These are phyloP conservation scores for Martes flavigula DNA, from an alignment of 2,797 vertebrate species.

Conservation along the genomic window DNA sequence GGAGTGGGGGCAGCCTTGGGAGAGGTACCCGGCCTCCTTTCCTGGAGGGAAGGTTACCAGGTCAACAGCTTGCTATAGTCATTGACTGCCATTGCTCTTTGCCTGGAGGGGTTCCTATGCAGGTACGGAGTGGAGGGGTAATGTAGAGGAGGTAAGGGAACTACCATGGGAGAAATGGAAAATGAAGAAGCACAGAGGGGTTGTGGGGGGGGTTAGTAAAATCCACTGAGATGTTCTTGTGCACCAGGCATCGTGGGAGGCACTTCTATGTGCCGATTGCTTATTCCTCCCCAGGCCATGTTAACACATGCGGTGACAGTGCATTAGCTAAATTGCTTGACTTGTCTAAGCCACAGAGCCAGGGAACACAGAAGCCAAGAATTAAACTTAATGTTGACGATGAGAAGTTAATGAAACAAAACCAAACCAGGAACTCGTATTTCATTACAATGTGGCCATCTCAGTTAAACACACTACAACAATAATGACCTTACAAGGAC, in stretches of 20 bases:
- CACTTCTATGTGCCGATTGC: too few relatives aligned
- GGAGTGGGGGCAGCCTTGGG: not conserved
- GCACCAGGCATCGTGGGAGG: not conserved
- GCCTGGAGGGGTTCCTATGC: not conserved
- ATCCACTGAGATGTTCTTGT: not conserved
- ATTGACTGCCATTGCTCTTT: not conserved
- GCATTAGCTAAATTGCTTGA: not conserved
- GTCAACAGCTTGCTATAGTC: not conserved
- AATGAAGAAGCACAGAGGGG: not conserved
- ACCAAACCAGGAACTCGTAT: not conserved
- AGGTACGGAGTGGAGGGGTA: not conserved
- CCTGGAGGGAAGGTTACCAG: not conserved
- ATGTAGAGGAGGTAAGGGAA: not conserved
- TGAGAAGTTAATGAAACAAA: not conserved
- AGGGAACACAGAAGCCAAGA: not conserved
- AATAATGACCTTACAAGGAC: not conserved
- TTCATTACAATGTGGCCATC: not conserved
- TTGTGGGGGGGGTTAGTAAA: not conserved
- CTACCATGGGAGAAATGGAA: not conserved
- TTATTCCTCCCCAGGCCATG: not conserved
- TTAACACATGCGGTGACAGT: not conserved
- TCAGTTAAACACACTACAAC: not conserved
- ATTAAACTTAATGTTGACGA: not conserved
- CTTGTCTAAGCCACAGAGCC: not conserved
- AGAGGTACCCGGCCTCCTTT: not conserved